Evolutionary conservation across 2,797 vertebrate genomes (phyloP), one percentile per base, ranked within the genome.

Genomic region (Discoglossus pictus): DNA sequence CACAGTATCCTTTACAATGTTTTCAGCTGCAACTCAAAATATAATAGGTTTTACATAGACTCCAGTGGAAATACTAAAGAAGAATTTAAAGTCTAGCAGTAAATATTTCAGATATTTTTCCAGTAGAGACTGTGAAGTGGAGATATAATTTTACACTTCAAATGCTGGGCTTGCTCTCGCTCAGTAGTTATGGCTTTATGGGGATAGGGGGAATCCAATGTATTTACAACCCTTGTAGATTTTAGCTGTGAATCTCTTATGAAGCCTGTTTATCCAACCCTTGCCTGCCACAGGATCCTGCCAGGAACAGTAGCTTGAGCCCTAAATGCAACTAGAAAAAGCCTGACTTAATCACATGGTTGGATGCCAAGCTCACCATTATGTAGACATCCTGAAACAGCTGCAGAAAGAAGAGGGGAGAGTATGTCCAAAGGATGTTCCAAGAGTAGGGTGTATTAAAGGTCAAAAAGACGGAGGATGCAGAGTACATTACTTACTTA

Each of bases 191-290:
- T 40, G 38, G 18, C 60, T 62, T 62, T 50, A 62, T 62, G 18
- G 20, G 46, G 60, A 51, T 18, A 24, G 23, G 36, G 42, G 17
- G 23, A 51, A 71, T 64, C 17, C 52, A 15, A 25, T 6, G 68
- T 12, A 71, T 71, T 71, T 58, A 58, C 60, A 54, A 36, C 2
- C 43, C 42, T 8, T 24, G 52, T 62, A 35, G 44, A 15, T 1
- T 51, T 48, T 35, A 58, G 60, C 44, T 44, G 25, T 43, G 68
- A 64, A 64, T 50, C 52, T 52, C 25, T 15, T 13, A 16, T 36
- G 12, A 56, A 40, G 40, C 52, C 60, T 56, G 15, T 64, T 58
- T 42, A 58, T 64, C 52, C 27, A 9, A 18, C 60, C 52, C n/a
- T 20, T 15, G 35, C 34, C 60, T 42, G 10, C 27, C 6, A 2